A percentile compares a stretch with the other conserved stretches of the same genome.
Conservation (phyloP, 53 echinoderm and acorn worm genomes). For the Henricia sp. region DNA sequence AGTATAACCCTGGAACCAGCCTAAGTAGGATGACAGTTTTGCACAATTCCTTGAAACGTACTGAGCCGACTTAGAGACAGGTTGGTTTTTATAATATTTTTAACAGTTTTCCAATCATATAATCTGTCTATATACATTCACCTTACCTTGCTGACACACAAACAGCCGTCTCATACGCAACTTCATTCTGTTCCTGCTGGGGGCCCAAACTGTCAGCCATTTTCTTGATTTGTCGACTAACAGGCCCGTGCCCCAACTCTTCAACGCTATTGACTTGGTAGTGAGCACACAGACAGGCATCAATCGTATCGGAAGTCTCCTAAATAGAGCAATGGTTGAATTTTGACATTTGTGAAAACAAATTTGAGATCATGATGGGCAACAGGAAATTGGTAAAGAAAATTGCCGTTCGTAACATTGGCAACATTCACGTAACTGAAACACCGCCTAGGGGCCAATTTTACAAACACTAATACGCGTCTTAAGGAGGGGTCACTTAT, state of each 20-base stretch:
- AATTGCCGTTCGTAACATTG: neutral
- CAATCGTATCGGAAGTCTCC: conserved; percentile 22
- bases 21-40: no score
- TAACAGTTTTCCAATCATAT: no score
- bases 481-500: no score
- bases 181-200: conserved; percentile 11
- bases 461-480: no score
- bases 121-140: no score
- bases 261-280: conserved; percentile 60
- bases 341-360: neutral
- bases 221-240: conserved; percentile 39
- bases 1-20: no score
- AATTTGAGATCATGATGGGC: neutral
- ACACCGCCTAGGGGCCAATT: no score
- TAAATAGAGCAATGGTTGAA: conserved; percentile 17
- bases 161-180: conserved; percentile 66
- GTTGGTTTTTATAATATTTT: no score
- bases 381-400: neutral
- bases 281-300: conserved; percentile 57
- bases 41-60: no score
- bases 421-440: no score
- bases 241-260: conserved; percentile 62
- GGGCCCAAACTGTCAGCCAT: conserved; percentile 7
- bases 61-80: no score
- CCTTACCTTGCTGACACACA: conserved; percentile 67